Evolutionary conservation across 2,113 vertebrate species (phyloP), one percentile per base, ranked within the genome.

Genomic region (Cavia porcellus): DNA sequence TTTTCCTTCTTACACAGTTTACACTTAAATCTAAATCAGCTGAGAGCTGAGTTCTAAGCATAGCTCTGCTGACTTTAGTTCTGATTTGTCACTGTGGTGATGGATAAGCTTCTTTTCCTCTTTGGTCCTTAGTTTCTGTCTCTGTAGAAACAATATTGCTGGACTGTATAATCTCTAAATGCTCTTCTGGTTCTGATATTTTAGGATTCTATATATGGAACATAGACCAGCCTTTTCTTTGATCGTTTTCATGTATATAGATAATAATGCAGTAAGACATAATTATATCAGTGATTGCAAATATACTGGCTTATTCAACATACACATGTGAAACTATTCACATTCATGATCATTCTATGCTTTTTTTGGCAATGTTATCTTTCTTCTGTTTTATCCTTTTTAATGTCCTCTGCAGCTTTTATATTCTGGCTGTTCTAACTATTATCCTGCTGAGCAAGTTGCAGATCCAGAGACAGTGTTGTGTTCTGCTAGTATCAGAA

Each of bases 361-460:
- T n/a, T 12, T 70, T 97, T 94, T 84, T 66, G 35, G 57, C 0
- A 57, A 35, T 8, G 57, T 11, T 84, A 79, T 75, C 91, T 96
- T 93, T 89, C 50, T 83, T 94, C 52, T 94, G 10, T 86, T 35
- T 47, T 92, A 19, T 80, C 72, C 74, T 50, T 90, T 95, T 87
- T 95, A 82, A 79, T 96, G 61, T 88, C 25, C 28, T 81, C 50
- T 59, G 15, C 47, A 81, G 83, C 74, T 32, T 75, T 93, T 45
- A 45, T 94, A 20, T 87, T 94, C 32, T 97, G 74, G 10, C 38
- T 92, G 17, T 52, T 80, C 81, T 11, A 79, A 55, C 42, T 92
- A 52, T 72, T 75, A 64, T 92, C 74, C 20, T 61, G 19, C 24
- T 57, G n/a, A 90, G 24, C 38, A 86, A 42, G 14, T n/a, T 75